phyloP scores from a whole-genome alignment of 2,888 invertebrate genomes.

The Meteorus colon region DNA sequence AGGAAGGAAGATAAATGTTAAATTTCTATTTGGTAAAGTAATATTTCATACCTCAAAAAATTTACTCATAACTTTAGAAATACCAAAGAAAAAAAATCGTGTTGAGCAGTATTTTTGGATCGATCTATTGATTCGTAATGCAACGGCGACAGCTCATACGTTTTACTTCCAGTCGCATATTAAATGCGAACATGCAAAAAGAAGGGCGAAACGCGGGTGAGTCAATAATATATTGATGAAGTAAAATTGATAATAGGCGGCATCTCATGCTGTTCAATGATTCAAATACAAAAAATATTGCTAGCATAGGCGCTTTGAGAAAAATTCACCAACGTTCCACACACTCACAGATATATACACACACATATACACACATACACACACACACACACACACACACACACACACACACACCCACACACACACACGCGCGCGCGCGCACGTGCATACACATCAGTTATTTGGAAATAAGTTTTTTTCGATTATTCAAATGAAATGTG shows the following conservation, averaged over 20 bases:
- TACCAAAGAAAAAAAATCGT: constrained; percentile 35
- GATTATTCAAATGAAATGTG: constrained; percentile 44
- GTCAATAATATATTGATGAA: constrained; percentile 30
- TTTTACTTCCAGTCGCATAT: constrained; percentile 23
- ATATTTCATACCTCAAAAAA: constrained; percentile 15
- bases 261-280: constrained; percentile 48
- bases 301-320: constrained; percentile 71
- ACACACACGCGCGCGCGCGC: constrained; percentile 45
- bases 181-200: constrained; percentile 15
- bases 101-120: constrained; percentile 28
- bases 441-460: constrained; percentile 53
- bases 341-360: constrained; percentile 45
- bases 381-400: constrained; percentile 57
- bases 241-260: constrained; percentile 30
- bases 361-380: neutral
- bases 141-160: neutral
- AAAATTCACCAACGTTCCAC: constrained; percentile 57
- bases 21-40: neutral
- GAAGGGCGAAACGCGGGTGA: constrained; percentile 41
- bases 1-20: constrained; percentile 1
- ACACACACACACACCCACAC: constrained; percentile 27
- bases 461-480: constrained; percentile 40
- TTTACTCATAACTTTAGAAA: constrained; percentile 51
- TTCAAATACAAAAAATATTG: constrained; percentile 57
- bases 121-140: constrained; percentile 6